Base-by-base conservation (phyloP, 2,888 invertebrate species). In the Cheilosia impressa region DNA sequence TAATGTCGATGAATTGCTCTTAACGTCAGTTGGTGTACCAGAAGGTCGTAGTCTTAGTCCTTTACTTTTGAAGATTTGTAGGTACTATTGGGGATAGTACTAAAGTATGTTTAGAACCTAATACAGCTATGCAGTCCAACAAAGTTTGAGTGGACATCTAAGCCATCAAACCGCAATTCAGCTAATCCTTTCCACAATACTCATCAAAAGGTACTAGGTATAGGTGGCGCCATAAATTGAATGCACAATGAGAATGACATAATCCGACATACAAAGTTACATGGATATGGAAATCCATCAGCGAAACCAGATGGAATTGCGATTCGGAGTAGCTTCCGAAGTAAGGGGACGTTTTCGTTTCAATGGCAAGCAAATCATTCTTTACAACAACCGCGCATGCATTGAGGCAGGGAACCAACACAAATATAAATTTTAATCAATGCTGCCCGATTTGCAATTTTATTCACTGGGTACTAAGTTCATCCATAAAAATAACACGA, bases 391-490 rank as follows among this genome's bases (percentile, higher is more conserved):
- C 79, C 13, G 79, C 83, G 79, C 79, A 79, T 79, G 79, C 68
- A 79, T 83, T 83, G 79, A 72, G 83, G 83, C 83, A 83, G 83
- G 82, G 45, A 73, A 78, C 77, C 58, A 47, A 72, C 53, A 27
- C 57, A 57, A 17, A 50, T 19, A 62, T 27, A 15, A 17, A 45
- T 55, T 47, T 17, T 24, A 60, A 43, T 58, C 38, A 47, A 55
- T 75, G 68, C 38, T 52, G 31, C 34, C 15, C n/a, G 13, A 45
- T 34, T 43, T 34, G 27, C 55, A 55, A 24, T 34, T 47, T 31
- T 13, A 24, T 13, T 22, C 5, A 24, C 22, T 31, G 24, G 3
- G 15, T 19, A 15, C 17, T 41, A 27, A 60, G n/a, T 15, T 22
- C 60, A 45, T 41, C 43, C 45, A 27, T 58, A 22, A 41, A 41